Conservation (phyloP, 1,140 invertebrate species). For the Orchesella cincta region DNA sequence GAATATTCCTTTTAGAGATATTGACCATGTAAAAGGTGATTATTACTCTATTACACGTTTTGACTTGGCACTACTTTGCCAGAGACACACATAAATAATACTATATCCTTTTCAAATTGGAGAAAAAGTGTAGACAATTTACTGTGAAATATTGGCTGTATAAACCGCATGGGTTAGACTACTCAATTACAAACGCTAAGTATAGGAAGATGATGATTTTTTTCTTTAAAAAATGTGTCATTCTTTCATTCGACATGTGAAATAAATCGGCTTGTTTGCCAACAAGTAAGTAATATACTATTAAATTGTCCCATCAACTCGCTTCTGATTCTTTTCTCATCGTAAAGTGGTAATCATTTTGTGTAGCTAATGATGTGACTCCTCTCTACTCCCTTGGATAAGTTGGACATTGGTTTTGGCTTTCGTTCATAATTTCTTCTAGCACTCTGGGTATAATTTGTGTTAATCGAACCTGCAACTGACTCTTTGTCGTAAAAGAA, state of each 20-base stretch:
- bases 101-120: too few relatives aligned
- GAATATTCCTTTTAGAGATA: conserved; percentile 6
- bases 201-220: not conserved
- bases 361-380: conserved; percentile 14
- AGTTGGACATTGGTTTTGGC: too few relatives aligned
- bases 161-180: not conserved
- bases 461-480: too few relatives aligned
- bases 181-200: not conserved
- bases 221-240: not conserved
- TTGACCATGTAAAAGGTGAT: conserved; percentile 17
- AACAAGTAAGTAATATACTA: not conserved
- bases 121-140: too few relatives aligned
- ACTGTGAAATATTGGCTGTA: too few relatives aligned
- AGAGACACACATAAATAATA: too few relatives aligned
- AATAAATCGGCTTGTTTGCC: not conserved
- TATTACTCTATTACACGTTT: not conserved
- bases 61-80: too few relatives aligned
- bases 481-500: too few relatives aligned
- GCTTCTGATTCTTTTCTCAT: conserved; percentile 4
- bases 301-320: not conserved
- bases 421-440: too few relatives aligned
- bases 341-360: not conserved
- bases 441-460: too few relatives aligned
- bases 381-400: too few relatives aligned
- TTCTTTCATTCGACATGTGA: not conserved